Evolutionary conservation across 2,797 vertebrate species (phyloP), one percentile per base, ranked within the genome.

Genomic region (Benthosema pterotum): DNA sequence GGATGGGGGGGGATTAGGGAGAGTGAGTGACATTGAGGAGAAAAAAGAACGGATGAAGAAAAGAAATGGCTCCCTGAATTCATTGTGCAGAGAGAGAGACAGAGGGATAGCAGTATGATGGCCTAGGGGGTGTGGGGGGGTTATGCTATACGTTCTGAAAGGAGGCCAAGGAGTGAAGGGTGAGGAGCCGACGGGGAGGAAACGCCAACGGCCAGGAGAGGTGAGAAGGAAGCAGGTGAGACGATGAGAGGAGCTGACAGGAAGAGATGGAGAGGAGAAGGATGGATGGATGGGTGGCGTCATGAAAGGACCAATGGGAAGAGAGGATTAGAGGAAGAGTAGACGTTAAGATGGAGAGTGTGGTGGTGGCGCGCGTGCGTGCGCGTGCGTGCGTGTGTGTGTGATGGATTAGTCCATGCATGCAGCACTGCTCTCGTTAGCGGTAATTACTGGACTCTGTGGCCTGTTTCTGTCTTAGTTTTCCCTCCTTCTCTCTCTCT

Each of bases 1-100:
- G 84, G 58, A 81, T 84, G 82, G 86, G 82, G 77, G 79, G 72
- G 84, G 80, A 87, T 89, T 84, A 86, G 65, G 60, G 64, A 77
- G 71, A 83, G 77, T 72, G 79, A 84, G 84, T 80, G 74, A 75
- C 63, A 83, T 60, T 78, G 63, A 69, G 63, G 45, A 28, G 60
- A 57, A 60, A 53, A 47, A 77, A 69, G 70, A 78, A 82, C 76
- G 8, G 28, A 32, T 32, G 63, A 47, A 38, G 60, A n/a, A 57
- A 61, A 54, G 49, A 77, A 67, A 70, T 77, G 78, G 77, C 62
- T 71, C 63, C 70, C 54, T 58, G 74, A 78, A 79, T 77, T 65
- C 74, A 70, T 83, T 82, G 63, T 75, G 63, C 64, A 38, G 59
- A 63, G 65, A 84, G 75, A 82, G 75, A 82, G 60, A 46, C 47